These are phyloP conservation scores for Knipowitschia caucasica DNA, from an alignment of 2,797 vertebrate species.

Conservation along the genomic window DNA sequence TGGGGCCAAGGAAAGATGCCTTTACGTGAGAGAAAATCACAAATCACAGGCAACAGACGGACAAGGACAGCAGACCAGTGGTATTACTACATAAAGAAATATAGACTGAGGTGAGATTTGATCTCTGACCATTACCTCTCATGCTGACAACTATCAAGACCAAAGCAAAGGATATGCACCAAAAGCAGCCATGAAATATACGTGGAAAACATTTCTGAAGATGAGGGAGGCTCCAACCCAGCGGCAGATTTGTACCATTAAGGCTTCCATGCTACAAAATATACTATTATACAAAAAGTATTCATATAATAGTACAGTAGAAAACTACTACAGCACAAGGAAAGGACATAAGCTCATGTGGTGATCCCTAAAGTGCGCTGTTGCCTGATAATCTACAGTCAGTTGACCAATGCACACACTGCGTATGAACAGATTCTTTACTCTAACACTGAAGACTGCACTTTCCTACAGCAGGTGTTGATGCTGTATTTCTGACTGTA, in stretches of 20 bases:
- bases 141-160: no score
- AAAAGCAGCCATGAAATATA: no score
- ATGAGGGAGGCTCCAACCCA: no score
- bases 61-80: not conserved
- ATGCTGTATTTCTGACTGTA: not conserved
- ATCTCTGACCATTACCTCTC: not conserved
- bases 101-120: not conserved
- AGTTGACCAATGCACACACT: not conserved
- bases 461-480: not conserved
- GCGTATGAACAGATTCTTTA: not conserved
- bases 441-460: not conserved
- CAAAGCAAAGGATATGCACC: not conserved
- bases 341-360: not conserved
- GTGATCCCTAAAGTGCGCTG: not conserved
- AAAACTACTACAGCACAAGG: no score
- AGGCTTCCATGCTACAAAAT: no score
- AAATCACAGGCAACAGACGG: no score
- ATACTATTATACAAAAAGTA: no score
- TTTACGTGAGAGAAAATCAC: constrained; percentile 32
- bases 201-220: no score
- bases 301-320: no score
- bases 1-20: constrained; percentile 45
- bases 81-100: not conserved
- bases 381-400: not conserved
- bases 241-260: no score